Percentiles rank a stretch among this genome's conserved stretches.
Evolutionary conservation across 2,113 vertebrate species (phyloP).

Genomic region (Rynchops niger): DNA sequence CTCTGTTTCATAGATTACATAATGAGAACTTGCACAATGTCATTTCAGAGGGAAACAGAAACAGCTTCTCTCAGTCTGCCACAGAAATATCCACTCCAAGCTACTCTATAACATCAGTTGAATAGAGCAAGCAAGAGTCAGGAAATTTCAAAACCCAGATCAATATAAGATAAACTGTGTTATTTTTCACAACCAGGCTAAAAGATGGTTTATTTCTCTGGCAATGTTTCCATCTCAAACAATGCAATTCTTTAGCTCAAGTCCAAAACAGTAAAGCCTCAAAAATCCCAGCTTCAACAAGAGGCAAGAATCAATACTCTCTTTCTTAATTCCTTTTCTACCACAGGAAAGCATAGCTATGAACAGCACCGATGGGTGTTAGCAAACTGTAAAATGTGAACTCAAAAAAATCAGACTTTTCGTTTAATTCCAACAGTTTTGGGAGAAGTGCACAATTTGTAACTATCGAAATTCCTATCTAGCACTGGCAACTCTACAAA

Average conservation of each 20-base stretch:
- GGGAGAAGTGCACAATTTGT: not conserved
- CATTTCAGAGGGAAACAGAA: not conserved
- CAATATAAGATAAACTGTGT: not conserved
- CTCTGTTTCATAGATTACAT: not conserved
- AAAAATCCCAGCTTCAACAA: not conserved
- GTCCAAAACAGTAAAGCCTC: not conserved
- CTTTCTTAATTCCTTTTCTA: not conserved
- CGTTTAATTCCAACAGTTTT: not conserved
- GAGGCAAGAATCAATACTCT: not conserved
- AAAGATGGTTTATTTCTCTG: not conserved
- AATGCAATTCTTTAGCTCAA: not conserved
- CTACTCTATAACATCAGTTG: not conserved
- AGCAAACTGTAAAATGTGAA: not conserved
- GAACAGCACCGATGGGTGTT: rapidly evolving
- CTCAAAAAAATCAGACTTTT: not conserved
- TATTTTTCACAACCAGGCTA: not conserved
- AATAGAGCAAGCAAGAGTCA: not conserved
- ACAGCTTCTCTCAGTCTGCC: not conserved
- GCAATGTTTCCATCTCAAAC: not conserved
- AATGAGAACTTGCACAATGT: not conserved
- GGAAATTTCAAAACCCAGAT: not conserved
- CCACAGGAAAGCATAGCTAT: not conserved
- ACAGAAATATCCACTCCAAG: not conserved
- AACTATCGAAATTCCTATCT: not conserved
- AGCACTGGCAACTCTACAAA: not conserved